Evolutionary conservation across 1,140 invertebrate genomes (phyloP).

Genomic region (Homarus americanus): DNA sequence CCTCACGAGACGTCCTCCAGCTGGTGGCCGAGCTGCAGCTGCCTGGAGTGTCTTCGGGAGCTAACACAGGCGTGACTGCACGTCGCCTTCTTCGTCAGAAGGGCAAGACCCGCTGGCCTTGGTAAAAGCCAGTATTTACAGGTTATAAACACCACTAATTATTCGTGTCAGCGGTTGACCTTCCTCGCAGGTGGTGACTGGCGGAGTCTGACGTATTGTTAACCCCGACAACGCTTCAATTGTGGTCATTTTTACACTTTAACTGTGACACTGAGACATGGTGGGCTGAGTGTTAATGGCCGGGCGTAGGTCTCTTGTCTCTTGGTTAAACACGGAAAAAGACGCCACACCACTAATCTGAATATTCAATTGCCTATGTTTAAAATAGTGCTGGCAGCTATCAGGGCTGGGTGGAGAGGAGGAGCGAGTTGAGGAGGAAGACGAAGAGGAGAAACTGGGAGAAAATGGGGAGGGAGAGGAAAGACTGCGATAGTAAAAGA

Average conservation of each 20-base stretch:
- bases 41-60: neutral
- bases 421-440: neutral
- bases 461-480: no score
- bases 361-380: neutral
- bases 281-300: neutral
- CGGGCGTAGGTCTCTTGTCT: neutral
- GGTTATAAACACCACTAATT: conserved; percentile 19
- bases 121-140: neutral
- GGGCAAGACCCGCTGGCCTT: neutral
- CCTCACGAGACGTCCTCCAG: neutral
- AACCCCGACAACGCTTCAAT: neutral
- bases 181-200: conserved; percentile 7
- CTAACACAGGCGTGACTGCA: no score
- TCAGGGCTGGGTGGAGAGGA: neutral
- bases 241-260: neutral
- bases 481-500: no score
- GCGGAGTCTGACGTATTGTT: neutral
- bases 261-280: neutral
- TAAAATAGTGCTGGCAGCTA: neutral
- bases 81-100: neutral
- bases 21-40: neutral
- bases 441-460: neutral
- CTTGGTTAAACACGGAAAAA: neutral
- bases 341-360: neutral
- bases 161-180: neutral